phyloP scores from a whole-genome alignment of 2,888 invertebrate genomes.

The Hypena proboscidalis region DNA sequence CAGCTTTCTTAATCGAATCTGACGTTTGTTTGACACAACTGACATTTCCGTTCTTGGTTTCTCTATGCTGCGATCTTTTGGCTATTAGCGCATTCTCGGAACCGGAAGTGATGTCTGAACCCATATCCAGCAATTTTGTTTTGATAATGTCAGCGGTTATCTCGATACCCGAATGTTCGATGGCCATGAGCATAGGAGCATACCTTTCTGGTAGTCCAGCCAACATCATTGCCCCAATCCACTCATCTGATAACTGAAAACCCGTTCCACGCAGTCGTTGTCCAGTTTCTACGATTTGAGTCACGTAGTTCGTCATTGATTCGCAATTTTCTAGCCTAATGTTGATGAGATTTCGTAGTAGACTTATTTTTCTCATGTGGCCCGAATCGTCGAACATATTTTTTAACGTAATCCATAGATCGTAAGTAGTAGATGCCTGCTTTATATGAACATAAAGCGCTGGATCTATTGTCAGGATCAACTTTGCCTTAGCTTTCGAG shows the following conservation, averaged over 20 bases:
- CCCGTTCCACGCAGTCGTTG: slow-evolving; percentile 5
- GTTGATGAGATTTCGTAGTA: slow-evolving; percentile 11
- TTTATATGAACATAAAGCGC: neutral
- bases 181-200: slow-evolving; percentile 7
- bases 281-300: no score
- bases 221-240: slow-evolving; percentile 5
- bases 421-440: no score
- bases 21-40: no score
- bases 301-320: slow-evolving; percentile 9
- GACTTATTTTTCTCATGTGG: slow-evolving; percentile 11
- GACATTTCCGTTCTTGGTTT: no score
- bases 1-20: no score
- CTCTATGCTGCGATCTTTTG: no score
- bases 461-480: slow-evolving; percentile 75
- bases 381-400: slow-evolving; percentile 15
- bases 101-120: neutral
- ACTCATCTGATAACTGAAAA: slow-evolving; percentile 2
- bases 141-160: neutral
- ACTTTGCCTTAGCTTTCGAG: no score
- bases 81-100: no score
- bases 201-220: slow-evolving; percentile 7
- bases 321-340: slow-evolving; percentile 16
- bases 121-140: slow-evolving; percentile 6
- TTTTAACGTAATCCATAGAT: no score
- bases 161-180: slow-evolving; percentile 7